Conservation (phyloP, 2,888 invertebrate species). For the Cantharis lateralis region DNA sequence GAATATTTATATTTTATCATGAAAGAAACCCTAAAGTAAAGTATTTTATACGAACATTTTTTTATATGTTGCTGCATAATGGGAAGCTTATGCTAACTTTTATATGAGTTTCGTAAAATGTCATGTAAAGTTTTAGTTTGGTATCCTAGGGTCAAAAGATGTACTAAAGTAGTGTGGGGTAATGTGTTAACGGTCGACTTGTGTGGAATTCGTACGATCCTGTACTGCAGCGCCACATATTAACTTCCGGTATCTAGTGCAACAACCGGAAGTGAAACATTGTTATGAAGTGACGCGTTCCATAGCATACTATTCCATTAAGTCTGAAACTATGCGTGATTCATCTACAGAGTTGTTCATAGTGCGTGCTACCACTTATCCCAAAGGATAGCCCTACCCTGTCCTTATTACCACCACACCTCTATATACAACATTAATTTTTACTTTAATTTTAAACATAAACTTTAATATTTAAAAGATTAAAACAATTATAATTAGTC, state of each 20-base stretch:
- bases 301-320: conserved; percentile 43
- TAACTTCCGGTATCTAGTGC: conserved; percentile 39
- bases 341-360: conserved; percentile 48
- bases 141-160: conserved; percentile 9
- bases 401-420: conserved; percentile 36
- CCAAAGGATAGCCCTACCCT: conserved; percentile 38
- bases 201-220: conserved; percentile 35
- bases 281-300: conserved; percentile 38
- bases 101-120: conserved; percentile 8
- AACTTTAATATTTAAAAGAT: conserved; percentile 3
- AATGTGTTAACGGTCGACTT: conserved; percentile 22
- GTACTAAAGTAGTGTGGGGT: conserved; percentile 13
- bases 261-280: conserved; percentile 47
- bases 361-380: conserved; percentile 43
- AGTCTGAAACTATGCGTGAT: conserved; percentile 50
- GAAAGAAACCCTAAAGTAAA: not conserved
- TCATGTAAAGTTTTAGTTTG: conserved; percentile 18
- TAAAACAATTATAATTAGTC: not conserved
- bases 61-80: not conserved
- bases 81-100: not conserved
- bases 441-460: conserved; percentile 1
- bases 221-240: conserved; percentile 30
- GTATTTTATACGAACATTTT: not conserved
- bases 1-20: not conserved
- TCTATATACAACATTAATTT: conserved; percentile 1